Conservation (phyloP, 1,140 invertebrate genomes). For the Glossosoma conforme region DNA sequence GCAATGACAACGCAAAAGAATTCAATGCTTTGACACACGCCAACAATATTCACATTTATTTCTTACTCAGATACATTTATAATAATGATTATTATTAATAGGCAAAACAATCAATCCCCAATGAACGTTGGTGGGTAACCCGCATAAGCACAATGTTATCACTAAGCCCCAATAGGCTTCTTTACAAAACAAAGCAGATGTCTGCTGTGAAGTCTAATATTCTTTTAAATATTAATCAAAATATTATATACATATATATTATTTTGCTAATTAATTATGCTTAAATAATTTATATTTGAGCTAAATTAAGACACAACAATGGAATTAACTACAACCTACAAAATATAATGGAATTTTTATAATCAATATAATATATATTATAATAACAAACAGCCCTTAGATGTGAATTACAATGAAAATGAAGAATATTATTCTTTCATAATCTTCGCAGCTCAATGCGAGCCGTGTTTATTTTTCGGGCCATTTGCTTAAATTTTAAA, state of each 20-base stretch:
- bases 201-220: constrained; percentile 1
- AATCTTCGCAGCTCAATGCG: too few species aligned
- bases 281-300: not conserved
- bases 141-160: constrained; percentile 28
- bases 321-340: not conserved
- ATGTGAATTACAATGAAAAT: too few species aligned
- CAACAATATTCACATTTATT: not conserved
- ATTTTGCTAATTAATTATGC: not conserved
- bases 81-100: constrained; percentile 5
- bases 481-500: too few species aligned
- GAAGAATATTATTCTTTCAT: too few species aligned
- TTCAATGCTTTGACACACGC: constrained; percentile 2
- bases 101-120: constrained; percentile 23
- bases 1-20: constrained; percentile 14
- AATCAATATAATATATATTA: too few species aligned
- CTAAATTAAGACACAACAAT: not conserved
- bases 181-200: not conserved
- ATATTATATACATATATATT: constrained; percentile 7
- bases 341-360: too few species aligned
- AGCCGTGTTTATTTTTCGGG: too few species aligned
- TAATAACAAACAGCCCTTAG: too few species aligned
- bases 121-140: constrained; percentile 23
- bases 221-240: constrained; percentile 4
- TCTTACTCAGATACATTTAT: not conserved
- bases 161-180: constrained; percentile 10